A percentile compares a stretch with the other conserved stretches of the same genome.
phyloP scores from a whole-genome alignment of 2,113 vertebrate genomes.

The Odobenus rosmarus region DNA sequence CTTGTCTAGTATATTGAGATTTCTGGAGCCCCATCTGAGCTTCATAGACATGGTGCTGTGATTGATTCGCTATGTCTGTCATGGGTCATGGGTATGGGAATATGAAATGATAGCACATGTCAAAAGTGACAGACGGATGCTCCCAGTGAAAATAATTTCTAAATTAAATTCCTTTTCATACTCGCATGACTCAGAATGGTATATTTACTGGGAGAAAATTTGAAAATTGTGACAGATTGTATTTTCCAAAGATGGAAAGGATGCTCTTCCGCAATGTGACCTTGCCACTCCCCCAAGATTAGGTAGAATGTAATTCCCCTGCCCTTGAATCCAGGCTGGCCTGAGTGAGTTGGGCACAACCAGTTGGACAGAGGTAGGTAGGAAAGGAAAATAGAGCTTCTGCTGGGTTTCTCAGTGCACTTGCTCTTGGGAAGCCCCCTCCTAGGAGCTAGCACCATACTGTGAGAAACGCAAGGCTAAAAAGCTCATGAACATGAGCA shows the following conservation, averaged over 20 bases:
- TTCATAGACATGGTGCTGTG: background rate
- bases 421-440: background rate
- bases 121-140: background rate
- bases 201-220: background rate
- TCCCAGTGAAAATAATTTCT: background rate
- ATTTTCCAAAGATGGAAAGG: background rate
- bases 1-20: background rate
- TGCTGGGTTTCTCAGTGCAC: background rate
- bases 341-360: background rate
- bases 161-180: background rate
- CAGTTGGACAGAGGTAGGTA: background rate
- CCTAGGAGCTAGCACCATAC: background rate
- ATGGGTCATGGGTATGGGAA: background rate
- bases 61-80: background rate
- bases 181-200: background rate
- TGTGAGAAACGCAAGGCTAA: background rate
- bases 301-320: background rate
- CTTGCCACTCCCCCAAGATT: background rate
- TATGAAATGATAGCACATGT: background rate
- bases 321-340: background rate
- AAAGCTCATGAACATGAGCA: background rate
- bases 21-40: background rate
- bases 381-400: background rate
- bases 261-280: background rate
- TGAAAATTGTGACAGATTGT: background rate